phyloP scores from a whole-genome alignment of 64 coral and sea anemone species.

The Orbicella faveolata region DNA sequence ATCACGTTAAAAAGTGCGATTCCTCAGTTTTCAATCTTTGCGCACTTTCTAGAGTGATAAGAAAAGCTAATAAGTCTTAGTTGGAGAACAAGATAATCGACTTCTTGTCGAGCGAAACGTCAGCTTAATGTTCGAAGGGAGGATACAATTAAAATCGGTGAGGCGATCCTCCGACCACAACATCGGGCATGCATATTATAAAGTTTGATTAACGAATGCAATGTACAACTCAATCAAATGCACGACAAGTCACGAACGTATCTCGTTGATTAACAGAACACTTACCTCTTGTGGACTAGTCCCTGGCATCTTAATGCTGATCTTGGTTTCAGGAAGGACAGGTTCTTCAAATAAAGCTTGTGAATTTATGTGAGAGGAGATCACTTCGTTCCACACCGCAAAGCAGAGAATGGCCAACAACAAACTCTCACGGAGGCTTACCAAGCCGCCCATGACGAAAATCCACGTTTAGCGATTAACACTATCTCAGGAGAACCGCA shows the following conservation, averaged over 20 bases:
- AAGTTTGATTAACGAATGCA: not conserved
- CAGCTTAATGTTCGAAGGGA: too few species aligned
- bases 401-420: not conserved
- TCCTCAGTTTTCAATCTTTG: not conserved
- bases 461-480: not conserved
- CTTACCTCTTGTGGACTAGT: constrained; percentile 30
- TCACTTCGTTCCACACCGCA: not conserved
- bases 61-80: too few species aligned
- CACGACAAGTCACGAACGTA: not conserved
- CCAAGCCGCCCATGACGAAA: not conserved
- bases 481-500: not conserved
- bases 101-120: too few species aligned
- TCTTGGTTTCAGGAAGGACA: not conserved
- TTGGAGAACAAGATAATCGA: too few species aligned
- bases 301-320: constrained; percentile 26
- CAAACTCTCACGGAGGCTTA: not conserved
- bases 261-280: not conserved
- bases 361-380: not conserved
- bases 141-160: not conserved
- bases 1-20: not conserved
- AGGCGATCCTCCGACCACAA: not conserved
- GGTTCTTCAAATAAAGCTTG: not conserved
- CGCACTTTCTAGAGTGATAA: not conserved
- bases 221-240: not conserved
- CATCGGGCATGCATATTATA: not conserved